Evolutionary conservation across 2,888 invertebrate genomes (phyloP).

Genomic region (Byasa hedistus): DNA sequence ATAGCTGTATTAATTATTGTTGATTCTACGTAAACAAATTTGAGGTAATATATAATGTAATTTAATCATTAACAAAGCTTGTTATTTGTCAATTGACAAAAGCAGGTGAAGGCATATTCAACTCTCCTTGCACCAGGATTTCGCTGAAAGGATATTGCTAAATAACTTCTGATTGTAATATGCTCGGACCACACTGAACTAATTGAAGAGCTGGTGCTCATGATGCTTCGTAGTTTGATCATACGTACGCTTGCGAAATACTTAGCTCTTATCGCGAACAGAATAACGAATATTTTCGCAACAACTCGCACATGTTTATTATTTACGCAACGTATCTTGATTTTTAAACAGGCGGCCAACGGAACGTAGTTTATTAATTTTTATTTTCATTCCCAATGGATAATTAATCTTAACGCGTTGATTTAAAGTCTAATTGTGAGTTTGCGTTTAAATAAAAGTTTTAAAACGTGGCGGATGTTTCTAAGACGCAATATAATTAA

Average conservation of each 20-base stretch:
- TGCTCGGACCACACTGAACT: constrained; percentile 33
- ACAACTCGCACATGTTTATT: constrained; percentile 8
- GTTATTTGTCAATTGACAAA: background rate
- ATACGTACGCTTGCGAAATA: constrained; percentile 15
- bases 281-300: constrained; percentile 23
- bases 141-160: constrained; percentile 42
- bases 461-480: constrained; percentile 24
- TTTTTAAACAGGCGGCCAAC: constrained; percentile 33
- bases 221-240: constrained; percentile 14
- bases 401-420: constrained; percentile 13
- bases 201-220: constrained; percentile 23
- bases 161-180: constrained; percentile 43
- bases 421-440: constrained; percentile 12
- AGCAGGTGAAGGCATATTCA: background rate
- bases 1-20: background rate
- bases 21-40: background rate
- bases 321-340: constrained; percentile 33
- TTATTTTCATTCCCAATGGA: constrained; percentile 4
- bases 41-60: no score
- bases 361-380: constrained; percentile 33
- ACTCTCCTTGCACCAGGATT: constrained; percentile 33
- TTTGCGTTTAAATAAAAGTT: constrained; percentile 8
- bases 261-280: constrained; percentile 8
- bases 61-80: no score
- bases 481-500: constrained; percentile 28